Evolutionary conservation across 1,140 invertebrate genomes (phyloP), one percentile per base, ranked within the genome.

Genomic region (Ptiloglossa arizonensis): DNA sequence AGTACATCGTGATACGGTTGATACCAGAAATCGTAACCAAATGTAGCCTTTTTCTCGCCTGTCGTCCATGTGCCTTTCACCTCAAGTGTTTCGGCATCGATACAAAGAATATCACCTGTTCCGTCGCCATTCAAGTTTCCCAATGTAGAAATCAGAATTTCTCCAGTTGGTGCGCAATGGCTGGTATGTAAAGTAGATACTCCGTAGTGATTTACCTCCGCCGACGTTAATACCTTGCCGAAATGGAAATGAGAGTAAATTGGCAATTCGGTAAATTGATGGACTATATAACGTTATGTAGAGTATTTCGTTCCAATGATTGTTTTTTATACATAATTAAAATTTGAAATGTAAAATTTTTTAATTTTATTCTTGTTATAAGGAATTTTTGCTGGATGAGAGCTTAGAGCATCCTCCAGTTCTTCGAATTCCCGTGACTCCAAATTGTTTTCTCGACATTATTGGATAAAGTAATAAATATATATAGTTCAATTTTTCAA

Each of bases 21-120:
- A 90, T 99, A 99, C 98, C 98, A 99, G 91, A 97, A 97, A 86
- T 97, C 96, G 84, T 97, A 97, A 17, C 96, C 96, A 79, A 96
- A 97, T 62, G 94, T 90, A 0, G 96, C 95, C 35, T 87, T 90
- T 70, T 94, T 91, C 0, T 93, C 89, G 0, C 95, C 94, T 52
- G 93, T 94, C 0, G 95, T 94, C 96, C 96, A 96, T 0, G 95
- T 94, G 9, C 95, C 95, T 93, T 95, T 96, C 19, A 96, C 89
- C 83, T 96, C 93, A 76, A 98, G 96, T 48, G 95, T 96, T 78
- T 96, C 93, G 15, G 95, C 95, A 90, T 99, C 97, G 70, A 99
- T 93, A n/a, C 98, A 93, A 29, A 99, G 91, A 90, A 99, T 99
- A 80, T 98, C 96, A 19, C 98, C 97, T 93, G 95, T 94, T 66